phyloP scores from a whole-genome alignment of 2,797 vertebrate species.

The Pyrocephalus nanus region DNA sequence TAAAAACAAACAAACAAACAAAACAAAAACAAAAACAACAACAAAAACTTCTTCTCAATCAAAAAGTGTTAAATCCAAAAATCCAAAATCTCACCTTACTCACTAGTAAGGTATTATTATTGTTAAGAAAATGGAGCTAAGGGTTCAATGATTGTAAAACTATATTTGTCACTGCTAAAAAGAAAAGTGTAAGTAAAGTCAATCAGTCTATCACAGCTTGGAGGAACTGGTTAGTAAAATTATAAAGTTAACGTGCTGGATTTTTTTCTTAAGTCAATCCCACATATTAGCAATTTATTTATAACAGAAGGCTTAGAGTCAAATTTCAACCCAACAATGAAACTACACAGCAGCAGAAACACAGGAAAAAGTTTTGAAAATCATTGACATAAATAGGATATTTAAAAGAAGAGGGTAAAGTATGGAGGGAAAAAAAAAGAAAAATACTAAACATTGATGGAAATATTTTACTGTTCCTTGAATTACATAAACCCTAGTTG shows the following conservation, averaged over 20 bases:
- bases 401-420: accelerated
- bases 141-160: not conserved
- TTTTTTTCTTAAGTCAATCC: not conserved
- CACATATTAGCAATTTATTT: not conserved
- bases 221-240: not conserved
- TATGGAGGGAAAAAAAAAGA: not conserved
- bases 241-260: not conserved
- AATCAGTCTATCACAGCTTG: not conserved
- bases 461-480: not conserved
- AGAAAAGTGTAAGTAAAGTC: not conserved
- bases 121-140: not conserved
- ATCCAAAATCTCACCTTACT: not conserved
- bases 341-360: not conserved
- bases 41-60: not conserved
- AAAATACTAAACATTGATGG: not conserved
- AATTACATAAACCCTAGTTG: not conserved
- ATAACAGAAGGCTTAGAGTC: not conserved
- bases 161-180: not conserved
- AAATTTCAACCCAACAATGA: not conserved
- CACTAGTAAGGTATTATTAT: not conserved
- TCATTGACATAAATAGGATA: accelerated
- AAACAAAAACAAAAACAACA: too few relatives aligned
- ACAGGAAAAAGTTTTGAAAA: not conserved
- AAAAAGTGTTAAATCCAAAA: not conserved
- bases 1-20: too few relatives aligned